phyloP scores from a whole-genome alignment of 2,113 vertebrate species.

The Eupsittula cactorum region DNA sequence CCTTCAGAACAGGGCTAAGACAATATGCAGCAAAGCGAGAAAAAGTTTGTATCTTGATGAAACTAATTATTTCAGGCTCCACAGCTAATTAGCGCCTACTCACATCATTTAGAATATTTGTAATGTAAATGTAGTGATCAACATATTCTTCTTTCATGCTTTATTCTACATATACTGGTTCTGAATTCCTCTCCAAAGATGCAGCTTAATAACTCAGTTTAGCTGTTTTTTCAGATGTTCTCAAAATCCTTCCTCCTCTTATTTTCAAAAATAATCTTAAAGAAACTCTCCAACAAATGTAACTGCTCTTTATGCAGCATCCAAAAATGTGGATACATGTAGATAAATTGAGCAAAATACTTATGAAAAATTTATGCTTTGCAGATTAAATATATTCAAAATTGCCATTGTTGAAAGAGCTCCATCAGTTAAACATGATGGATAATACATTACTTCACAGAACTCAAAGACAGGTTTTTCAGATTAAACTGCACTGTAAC shows the following conservation, averaged over 20 bases:
- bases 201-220: not conserved
- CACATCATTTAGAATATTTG: not conserved
- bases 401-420: not conserved
- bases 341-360: not conserved
- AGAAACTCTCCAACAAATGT: not conserved
- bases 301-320: not conserved
- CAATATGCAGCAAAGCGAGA: not conserved
- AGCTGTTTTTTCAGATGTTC: not conserved
- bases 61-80: not conserved
- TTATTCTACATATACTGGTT: not conserved
- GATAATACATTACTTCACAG: not conserved
- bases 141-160: not conserved
- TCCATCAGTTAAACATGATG: not conserved
- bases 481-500: not conserved
- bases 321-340: not conserved
- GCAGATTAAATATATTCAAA: not conserved
- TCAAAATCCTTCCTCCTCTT: not conserved
- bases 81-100: not conserved
- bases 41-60: not conserved
- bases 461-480: not conserved
- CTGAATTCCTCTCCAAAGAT: not conserved
- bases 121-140: not conserved
- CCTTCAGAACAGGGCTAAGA: not conserved
- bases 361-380: not conserved
- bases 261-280: not conserved